These are phyloP conservation scores for Aleiodes testaceus DNA, from an alignment of 2,888 invertebrate genomes.

Conservation along the genomic window DNA sequence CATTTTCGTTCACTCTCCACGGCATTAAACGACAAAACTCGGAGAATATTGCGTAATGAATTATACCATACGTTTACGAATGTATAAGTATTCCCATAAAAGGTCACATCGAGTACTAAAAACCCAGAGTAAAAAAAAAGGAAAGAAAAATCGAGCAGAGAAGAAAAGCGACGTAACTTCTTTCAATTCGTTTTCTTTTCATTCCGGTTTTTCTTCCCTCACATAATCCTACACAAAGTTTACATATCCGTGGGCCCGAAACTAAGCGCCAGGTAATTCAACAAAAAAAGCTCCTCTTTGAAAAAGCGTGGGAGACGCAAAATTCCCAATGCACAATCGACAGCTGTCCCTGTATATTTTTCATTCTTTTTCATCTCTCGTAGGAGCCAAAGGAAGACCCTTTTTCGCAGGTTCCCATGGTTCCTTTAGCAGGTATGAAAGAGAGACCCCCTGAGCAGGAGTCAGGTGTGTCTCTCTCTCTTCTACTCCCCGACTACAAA, in stretches of 20 bases:
- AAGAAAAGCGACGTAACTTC: neutral
- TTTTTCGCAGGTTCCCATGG: constrained; percentile 28
- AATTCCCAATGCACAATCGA: constrained; percentile 2
- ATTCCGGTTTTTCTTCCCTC: constrained; percentile 20
- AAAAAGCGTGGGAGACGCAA: constrained; percentile 19
- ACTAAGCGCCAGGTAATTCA: constrained; percentile 28
- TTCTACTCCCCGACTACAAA: neutral
- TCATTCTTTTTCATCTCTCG: neutral
- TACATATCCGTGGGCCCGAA: neutral
- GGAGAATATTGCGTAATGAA: constrained; percentile 14
- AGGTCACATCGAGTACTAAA: constrained; percentile 8
- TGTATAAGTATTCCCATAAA: constrained; percentile 26
- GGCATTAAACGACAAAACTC: neutral
- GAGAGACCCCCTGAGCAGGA: constrained; percentile 12
- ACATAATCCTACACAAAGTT: constrained; percentile 18
- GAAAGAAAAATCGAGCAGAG: neutral
- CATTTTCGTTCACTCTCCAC: constrained; percentile 21
- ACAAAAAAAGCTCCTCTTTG: constrained; percentile 15
- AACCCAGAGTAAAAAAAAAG: neutral
- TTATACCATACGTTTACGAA: constrained; percentile 11
- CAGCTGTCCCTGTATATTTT: constrained; percentile 23
- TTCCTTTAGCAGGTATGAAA: constrained; percentile 23
- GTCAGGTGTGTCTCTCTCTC: constrained; percentile 19
- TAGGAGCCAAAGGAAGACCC: constrained; percentile 5
- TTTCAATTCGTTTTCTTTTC: constrained; percentile 26